A percentile compares a stretch with the other conserved stretches of the same genome.
phyloP scores from a whole-genome alignment of 2,113 vertebrate species.

The Amphilophus citrinellus region DNA sequence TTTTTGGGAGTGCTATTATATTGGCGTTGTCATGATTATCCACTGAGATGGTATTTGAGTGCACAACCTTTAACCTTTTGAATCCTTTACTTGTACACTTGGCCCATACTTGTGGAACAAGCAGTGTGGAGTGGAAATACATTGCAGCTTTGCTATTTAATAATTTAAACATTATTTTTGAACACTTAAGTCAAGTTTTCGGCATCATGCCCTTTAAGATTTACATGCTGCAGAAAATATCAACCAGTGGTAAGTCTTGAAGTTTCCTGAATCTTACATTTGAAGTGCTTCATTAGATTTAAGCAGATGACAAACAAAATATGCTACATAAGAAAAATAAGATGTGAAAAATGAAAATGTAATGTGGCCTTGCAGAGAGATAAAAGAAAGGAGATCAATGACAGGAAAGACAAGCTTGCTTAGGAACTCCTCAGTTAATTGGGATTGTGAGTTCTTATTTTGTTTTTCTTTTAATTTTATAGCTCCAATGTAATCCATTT shows the following conservation, averaged over 20 bases:
- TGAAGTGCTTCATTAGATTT: background rate
- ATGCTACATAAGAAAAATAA: background rate
- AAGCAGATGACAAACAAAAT: background rate
- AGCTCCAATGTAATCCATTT: background rate
- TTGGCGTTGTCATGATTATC: background rate
- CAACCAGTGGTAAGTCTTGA: background rate
- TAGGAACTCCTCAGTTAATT: too few species aligned
- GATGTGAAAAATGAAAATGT: background rate
- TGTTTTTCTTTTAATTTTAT: background rate
- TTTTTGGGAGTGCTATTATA: background rate
- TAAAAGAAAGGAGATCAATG: background rate
- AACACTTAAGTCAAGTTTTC: background rate
- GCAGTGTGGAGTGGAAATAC: background rate
- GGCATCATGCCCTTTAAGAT: background rate
- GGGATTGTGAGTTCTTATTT: too few species aligned
- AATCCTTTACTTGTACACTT: background rate
- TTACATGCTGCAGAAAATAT: background rate
- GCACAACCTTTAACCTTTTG: background rate
- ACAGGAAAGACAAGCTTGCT: too few species aligned
- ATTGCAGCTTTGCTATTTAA: too few species aligned
- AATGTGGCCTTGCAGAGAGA: background rate
- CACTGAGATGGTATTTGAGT: background rate
- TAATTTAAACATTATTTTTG: too few species aligned
- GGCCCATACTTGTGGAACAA: background rate
- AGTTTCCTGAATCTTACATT: background rate